Evolutionary conservation across 2,797 vertebrate genomes (phyloP), one percentile per base, ranked within the genome.

Genomic region (Parambassis ranga): DNA sequence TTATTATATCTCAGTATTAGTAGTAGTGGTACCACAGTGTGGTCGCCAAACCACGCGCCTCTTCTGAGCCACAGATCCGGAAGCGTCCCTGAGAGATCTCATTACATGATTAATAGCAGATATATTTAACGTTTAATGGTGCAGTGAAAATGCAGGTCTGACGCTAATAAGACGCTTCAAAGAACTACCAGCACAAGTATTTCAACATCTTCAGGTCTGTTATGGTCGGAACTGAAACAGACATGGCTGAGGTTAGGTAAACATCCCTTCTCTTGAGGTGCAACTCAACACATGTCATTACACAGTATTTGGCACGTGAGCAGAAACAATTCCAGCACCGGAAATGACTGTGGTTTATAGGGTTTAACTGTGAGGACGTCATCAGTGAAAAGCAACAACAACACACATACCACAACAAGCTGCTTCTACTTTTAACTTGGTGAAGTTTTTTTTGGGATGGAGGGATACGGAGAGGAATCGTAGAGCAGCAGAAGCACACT

Each of bases 91-190:
- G 32, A 51, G 41, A 52, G 70, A 77, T 82, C 64, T 69, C 64
- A 63, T 78, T 57, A 66, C 62, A 65, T 37, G 57, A 85, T 75
- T 82, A 81, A 69, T 63, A 57, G 57, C 43, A 64, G 57, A 73
- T 81, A 83, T 73, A 82, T 86, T 86, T 75, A 82, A 78, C 65
- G 71, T 81, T 71, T 68, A 79, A 70, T 42, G 41, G 65, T 10
- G 31, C 71, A 63, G 39, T 64, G 55, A 72, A 74, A 68, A 68
- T 5, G 15, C 47, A 68, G 44, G 57, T 64, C 39, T 41, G 59
- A 74, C 9, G 32, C 62, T 75, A 71, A 79, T 57, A 36, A 53
- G 67, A 31, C 71, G 65, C 53, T 52, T 58, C 32, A 70, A 52
- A 56, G 41, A 20, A 26, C 47, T 24, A 48, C 42, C 49, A 41